Evolutionary conservation across 2,888 invertebrate genomes (phyloP).

Genomic region (Doris montereyensis): DNA sequence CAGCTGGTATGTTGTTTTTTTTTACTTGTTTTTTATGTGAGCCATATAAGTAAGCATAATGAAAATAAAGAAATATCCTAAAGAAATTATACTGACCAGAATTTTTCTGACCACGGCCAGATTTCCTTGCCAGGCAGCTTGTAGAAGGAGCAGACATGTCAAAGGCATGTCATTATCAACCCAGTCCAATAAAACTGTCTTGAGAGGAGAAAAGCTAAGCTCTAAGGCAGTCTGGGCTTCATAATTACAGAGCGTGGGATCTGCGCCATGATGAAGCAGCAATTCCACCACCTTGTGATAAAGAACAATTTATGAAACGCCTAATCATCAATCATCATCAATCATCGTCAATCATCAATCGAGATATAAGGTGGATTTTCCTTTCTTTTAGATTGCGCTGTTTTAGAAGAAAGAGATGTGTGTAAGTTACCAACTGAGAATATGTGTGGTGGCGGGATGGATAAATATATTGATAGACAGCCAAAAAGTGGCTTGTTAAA

Average conservation of each 20-base stretch:
- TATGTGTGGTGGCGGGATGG: too few relatives aligned
- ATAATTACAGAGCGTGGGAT: constrained; percentile 69
- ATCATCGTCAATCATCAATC: too few relatives aligned
- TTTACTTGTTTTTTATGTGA: too few relatives aligned
- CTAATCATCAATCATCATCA: too few relatives aligned
- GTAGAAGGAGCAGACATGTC: constrained; percentile 65
- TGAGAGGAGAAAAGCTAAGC: constrained; percentile 65
- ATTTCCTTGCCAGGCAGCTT: constrained; percentile 72
- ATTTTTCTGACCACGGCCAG: constrained; percentile 61
- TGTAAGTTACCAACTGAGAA: too few relatives aligned
- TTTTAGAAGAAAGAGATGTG: too few relatives aligned
- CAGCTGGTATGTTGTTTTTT: too few relatives aligned
- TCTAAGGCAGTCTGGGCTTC: constrained; percentile 69
- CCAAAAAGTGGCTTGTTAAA: too few relatives aligned
- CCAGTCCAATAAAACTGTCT: constrained; percentile 64
- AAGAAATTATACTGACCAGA: constrained; percentile 56
- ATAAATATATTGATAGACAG: too few relatives aligned
- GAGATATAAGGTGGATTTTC: too few relatives aligned
- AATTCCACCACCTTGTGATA: constrained; percentile 70
- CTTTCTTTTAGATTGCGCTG: too few relatives aligned
- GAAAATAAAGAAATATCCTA: not conserved
- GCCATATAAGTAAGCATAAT: not conserved
- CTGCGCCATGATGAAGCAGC: constrained; percentile 67
- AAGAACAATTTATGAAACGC: too few relatives aligned
- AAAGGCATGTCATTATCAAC: constrained; percentile 60